Conservation (phyloP, 2,113 vertebrate species). For the Menidia beryllina region DNA sequence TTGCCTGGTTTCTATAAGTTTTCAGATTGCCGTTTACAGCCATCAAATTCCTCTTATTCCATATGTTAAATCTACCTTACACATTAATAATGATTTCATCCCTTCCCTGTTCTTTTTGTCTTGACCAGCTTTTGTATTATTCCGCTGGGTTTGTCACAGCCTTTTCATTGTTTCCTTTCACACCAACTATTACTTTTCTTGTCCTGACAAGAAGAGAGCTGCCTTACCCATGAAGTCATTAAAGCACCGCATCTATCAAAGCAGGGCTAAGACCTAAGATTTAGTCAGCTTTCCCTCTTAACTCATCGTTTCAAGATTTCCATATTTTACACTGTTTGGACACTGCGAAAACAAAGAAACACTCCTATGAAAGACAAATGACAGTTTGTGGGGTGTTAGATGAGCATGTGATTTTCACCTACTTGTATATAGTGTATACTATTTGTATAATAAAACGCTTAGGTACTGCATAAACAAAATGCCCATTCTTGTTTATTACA, state of each 20-base stretch:
- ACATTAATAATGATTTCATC: not conserved
- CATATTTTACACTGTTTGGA: constrained; percentile 49
- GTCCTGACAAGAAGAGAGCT: constrained; percentile 43
- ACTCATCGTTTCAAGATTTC: constrained; percentile 54
- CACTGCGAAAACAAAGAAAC: constrained; percentile 48
- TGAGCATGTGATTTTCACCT: constrained; percentile 5
- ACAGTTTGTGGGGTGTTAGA: not conserved
- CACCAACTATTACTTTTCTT: constrained; percentile 12
- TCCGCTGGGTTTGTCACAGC: not conserved
- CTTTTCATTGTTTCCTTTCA: constrained; percentile 12
- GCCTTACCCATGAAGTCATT: constrained; percentile 44
- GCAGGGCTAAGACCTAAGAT: constrained; percentile 51
- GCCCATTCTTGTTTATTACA: not conserved
- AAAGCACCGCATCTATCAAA: constrained; percentile 61
- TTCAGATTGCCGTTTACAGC: not conserved
- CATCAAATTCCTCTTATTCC: not conserved
- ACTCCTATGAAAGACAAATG: constrained; percentile 10
- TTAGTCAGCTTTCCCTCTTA: constrained; percentile 45
- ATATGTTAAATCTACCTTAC: too few relatives aligned
- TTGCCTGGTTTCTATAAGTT: not conserved
- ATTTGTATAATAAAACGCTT: not conserved
- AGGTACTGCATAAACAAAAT: not conserved
- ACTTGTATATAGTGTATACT: not conserved
- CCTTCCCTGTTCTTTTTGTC: not conserved
- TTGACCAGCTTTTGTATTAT: not conserved